Percentiles rank a stretch among this genome's conserved stretches.
Evolutionary conservation across 1,140 invertebrate species (phyloP).

Genomic region (Wiebesia pumilae): DNA sequence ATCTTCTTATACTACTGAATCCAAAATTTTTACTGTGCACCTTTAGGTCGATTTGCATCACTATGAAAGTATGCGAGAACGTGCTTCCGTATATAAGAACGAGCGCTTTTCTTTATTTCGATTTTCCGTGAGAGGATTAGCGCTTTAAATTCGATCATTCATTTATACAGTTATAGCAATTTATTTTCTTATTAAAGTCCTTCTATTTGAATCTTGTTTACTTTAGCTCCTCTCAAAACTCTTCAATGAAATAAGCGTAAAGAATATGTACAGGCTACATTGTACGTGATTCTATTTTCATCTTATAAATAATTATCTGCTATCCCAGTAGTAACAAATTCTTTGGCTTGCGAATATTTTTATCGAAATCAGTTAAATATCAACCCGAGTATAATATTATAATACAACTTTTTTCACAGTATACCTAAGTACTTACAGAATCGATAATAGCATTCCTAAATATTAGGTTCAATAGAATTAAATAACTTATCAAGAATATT

Average conservation of each 20-base stretch:
- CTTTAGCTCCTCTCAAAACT: neutral
- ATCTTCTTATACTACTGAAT: slow-evolving; percentile 42
- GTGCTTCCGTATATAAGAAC: neutral
- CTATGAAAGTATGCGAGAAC: slow-evolving; percentile 23
- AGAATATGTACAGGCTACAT: neutral
- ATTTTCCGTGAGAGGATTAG: neutral
- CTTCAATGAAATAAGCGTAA: neutral
- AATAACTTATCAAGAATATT: neutral
- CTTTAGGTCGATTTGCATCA: slow-evolving; percentile 15
- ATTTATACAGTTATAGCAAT: neutral
- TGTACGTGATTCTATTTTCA: neutral
- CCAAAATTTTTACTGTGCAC: neutral
- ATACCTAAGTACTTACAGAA: neutral
- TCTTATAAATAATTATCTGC: neutral
- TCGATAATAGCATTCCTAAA: neutral
- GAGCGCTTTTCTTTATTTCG: neutral
- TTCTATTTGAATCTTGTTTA: neutral
- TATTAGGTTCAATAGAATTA: neutral
- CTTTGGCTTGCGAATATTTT: neutral
- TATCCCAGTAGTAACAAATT: neutral
- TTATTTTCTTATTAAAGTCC: neutral
- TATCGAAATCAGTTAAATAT: neutral
- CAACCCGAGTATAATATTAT: neutral
- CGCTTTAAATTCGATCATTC: slow-evolving; percentile 30
- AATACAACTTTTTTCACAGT: neutral